Conservation (phyloP, 2,888 invertebrate species). For the Agelastica alni region DNA sequence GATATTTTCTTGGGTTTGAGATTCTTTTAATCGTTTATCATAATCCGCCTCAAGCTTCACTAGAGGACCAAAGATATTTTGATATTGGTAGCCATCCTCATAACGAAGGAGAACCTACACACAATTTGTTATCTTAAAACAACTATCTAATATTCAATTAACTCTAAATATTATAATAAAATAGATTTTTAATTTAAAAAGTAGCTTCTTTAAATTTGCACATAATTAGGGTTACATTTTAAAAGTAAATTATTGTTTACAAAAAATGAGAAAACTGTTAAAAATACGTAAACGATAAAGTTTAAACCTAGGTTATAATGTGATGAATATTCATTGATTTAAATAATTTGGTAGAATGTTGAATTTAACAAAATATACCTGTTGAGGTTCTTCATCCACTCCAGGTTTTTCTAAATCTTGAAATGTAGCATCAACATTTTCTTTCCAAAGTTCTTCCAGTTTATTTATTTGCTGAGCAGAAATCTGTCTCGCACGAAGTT, state of each 20-base stretch:
- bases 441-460: conserved; percentile 98
- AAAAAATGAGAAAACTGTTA: not conserved
- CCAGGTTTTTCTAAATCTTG: conserved; percentile 98
- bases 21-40: conserved; percentile 95
- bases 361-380: too few relatives aligned
- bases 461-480: conserved; percentile 97
- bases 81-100: conserved; percentile 99
- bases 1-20: conserved; percentile 97
- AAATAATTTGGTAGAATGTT: too few relatives aligned
- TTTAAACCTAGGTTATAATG: too few relatives aligned
- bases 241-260: too few relatives aligned
- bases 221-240: too few relatives aligned
- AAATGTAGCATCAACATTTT: conserved; percentile 96
- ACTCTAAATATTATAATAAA: too few relatives aligned
- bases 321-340: too few relatives aligned
- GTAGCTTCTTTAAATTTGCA: too few relatives aligned
- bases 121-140: too few relatives aligned
- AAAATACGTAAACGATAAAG: not conserved
- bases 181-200: too few relatives aligned
- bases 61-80: conserved; percentile 95
- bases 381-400: conserved; percentile 96
- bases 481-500: conserved; percentile 93
- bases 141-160: not conserved
- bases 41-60: conserved; percentile 98
- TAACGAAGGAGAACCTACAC: conserved; percentile 67